Conservation (phyloP, 1,140 invertebrate genomes). For the Pristionchus pacificus region DNA sequence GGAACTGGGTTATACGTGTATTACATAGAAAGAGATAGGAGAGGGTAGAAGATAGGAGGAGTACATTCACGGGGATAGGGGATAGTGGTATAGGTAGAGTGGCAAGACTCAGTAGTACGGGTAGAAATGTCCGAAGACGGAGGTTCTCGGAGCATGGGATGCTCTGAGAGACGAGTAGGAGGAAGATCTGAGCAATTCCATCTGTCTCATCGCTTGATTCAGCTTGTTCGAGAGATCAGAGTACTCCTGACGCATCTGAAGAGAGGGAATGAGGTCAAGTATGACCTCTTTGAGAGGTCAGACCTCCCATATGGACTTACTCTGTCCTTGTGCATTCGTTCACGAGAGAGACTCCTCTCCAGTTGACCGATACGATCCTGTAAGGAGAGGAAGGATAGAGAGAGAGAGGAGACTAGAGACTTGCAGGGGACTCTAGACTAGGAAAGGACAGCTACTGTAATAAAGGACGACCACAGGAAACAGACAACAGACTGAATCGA, state of each 20-base stretch:
- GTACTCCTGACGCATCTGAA: conserved; percentile 53
- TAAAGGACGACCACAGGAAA: background rate
- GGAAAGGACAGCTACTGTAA: background rate
- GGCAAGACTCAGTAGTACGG: conserved; percentile 54
- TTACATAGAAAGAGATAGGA: background rate
- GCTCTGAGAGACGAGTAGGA: conserved; percentile 44
- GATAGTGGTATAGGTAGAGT: background rate
- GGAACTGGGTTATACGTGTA: background rate
- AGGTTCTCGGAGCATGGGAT: conserved; percentile 45
- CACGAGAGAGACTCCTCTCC: conserved; percentile 55
- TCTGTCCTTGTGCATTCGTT: conserved; percentile 49
- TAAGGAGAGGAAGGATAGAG: conserved; percentile 34
- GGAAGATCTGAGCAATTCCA: conserved; percentile 51
- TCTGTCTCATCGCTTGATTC: conserved; percentile 54
- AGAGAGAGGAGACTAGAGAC: no score
- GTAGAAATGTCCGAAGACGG: conserved; percentile 54
- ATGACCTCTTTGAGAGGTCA: conserved; percentile 13
- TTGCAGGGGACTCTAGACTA: no score
- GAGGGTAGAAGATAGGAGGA: background rate
- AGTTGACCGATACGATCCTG: conserved; percentile 52
- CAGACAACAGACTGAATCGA: background rate
- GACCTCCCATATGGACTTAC: conserved; percentile 45
- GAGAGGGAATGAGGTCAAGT: background rate
- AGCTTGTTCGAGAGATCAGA: conserved; percentile 44
- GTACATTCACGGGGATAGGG: background rate